Evolutionary conservation across 2,888 invertebrate genomes (phyloP).

Genomic region (Xylota sylvarum): DNA sequence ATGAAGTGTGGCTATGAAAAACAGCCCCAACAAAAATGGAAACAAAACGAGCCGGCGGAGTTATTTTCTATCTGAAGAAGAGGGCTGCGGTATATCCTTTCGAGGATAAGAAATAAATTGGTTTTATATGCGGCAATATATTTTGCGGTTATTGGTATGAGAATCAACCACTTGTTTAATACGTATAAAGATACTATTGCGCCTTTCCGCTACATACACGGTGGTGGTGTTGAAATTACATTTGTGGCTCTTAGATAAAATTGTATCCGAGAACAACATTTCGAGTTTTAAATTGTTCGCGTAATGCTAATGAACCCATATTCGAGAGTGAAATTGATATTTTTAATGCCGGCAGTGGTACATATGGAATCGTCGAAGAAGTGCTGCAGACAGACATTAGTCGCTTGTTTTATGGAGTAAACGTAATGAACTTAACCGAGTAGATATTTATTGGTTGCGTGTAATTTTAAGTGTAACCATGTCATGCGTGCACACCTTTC

Average conservation of each 20-base stretch:
- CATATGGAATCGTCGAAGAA: conserved; percentile 8
- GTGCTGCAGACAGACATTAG: conserved; percentile 51
- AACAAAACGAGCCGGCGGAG: conserved; percentile 26
- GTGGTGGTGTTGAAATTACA: conserved; percentile 34
- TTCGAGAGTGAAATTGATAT: conserved; percentile 47
- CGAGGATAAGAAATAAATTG: conserved; percentile 64
- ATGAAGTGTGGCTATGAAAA: conserved; percentile 23
- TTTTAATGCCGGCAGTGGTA: conserved; percentile 16
- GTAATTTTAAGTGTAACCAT: conserved; percentile 57
- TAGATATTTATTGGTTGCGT: conserved; percentile 54
- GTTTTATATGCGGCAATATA: conserved; percentile 71
- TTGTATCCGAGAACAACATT: conserved; percentile 42
- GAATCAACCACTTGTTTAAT: conserved; percentile 73
- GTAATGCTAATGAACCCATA: conserved; percentile 66
- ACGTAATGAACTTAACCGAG: conserved; percentile 54
- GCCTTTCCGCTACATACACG: neutral
- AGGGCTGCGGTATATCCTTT: conserved; percentile 40
- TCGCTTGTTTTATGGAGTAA: conserved; percentile 59
- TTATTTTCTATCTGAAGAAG: conserved; percentile 29
- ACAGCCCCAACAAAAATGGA: conserved; percentile 9
- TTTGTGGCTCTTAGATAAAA: conserved; percentile 34
- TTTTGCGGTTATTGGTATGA: conserved; percentile 71
- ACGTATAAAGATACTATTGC: conserved; percentile 34
- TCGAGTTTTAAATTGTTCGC: conserved; percentile 57
- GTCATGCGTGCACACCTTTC: conserved; percentile 29